Base-by-base conservation (phyloP, 2,888 invertebrate species). In the Mesorhabditis belari region DNA sequence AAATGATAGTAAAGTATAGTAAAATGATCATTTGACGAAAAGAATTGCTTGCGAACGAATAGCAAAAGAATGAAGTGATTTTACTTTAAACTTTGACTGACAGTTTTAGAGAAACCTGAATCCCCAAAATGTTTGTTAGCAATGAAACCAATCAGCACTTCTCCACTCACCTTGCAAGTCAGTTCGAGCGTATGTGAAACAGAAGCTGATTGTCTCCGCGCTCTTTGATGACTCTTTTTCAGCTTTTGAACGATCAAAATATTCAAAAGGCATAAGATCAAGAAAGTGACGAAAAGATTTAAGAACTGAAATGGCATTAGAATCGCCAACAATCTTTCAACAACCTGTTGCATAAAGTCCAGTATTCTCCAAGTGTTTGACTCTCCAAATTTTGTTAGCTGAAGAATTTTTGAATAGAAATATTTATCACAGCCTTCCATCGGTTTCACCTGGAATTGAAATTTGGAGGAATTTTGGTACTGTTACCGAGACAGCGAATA, bases 271-370 rank as follows among this genome's bases (percentile, higher is more conserved):
- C 61, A 67, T 21, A 75, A 63, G 50, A 75, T 55, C 52, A 70
- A 58, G 67, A 75, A 75, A 0, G 72, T 71, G 23, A 73, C 72
- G 60, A 73, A 73, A 2, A 71, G 67, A 62, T 75, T 71, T 57
- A 75, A 66, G 61, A 75, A 73, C 75, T 75, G 62, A 44, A 71
- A 62, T 1, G 17, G 12, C n/a, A n/a, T 54, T 21, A 3, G 49
- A 3, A 26, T 12, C n/a, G 44, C 12, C n/a, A 51, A 19, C 52
- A 9, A 17, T n/a, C 21, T 9, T 21, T 17, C 12, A 35, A 17
- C 12, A 35, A 19, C 52, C 52, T 51, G 52, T 51, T 51, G 52
- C n/a, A 35, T n/a, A n/a, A 35, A 9, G 44, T 35, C 44, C n/a
- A n/a, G 12, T 17, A 17, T 17, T 17, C n/a, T 17, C 49, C 54